These are phyloP conservation scores for Bombus cullumanus DNA, from an alignment of 1,140 invertebrate genomes.

Conservation along the genomic window DNA sequence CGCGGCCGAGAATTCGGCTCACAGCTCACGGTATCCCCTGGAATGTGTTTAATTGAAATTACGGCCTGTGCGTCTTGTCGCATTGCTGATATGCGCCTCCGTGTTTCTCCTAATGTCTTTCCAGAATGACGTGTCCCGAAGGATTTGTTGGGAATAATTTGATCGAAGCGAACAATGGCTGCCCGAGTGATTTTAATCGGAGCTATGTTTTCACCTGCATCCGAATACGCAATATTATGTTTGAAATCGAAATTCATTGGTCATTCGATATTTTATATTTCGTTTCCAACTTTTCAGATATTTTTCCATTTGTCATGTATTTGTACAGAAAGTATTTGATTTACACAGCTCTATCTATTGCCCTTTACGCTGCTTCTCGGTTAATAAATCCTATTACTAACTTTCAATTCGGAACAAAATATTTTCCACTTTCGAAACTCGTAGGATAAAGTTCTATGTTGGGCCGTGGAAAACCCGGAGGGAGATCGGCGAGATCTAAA, in stretches of 20 bases:
- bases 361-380: no score
- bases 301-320: no score
- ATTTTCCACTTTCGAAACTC: neutral
- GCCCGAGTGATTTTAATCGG: neutral
- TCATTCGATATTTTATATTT: no score
- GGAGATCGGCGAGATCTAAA: neutral
- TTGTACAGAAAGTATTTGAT: no score
- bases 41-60: conserved; percentile 58
- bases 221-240: no score
- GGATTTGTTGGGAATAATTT: neutral
- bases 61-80: conserved; percentile 31
- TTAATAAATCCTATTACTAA: no score
- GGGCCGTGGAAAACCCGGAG: neutral
- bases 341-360: no score
- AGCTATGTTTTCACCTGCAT: neutral
- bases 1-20: conserved; percentile 37
- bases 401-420: neutral
- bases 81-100: neutral
- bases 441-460: neutral
- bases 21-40: conserved; percentile 28
- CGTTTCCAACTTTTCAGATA: no score
- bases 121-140: no score
- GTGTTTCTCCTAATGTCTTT: neutral
- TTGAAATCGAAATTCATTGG: no score
- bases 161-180: neutral